Percentiles rank a stretch among this genome's conserved stretches.
These are phyloP conservation scores for Channa striata DNA, from an alignment of 2,797 vertebrate genomes.

Conservation along the genomic window DNA sequence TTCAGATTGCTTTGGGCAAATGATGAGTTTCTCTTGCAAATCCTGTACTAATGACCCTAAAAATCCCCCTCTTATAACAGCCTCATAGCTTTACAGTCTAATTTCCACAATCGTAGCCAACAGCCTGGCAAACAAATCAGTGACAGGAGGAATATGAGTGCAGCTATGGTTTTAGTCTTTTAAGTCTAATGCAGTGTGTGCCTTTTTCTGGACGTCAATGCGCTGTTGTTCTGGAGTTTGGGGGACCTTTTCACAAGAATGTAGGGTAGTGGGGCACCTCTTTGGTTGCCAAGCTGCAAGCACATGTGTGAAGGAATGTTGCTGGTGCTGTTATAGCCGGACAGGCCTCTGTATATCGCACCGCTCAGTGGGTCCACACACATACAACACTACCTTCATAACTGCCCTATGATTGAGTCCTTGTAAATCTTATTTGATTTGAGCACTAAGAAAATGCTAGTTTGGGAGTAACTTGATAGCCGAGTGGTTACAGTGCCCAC, in stretches of 20 bases:
- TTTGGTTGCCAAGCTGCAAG: constrained; percentile 80
- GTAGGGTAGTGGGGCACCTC: constrained; percentile 81
- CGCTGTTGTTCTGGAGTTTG: constrained; percentile 41
- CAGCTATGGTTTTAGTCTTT: constrained; percentile 42
- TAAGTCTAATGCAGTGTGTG: constrained; percentile 26
- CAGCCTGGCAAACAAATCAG: constrained; percentile 23
- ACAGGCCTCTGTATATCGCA: constrained; percentile 22
- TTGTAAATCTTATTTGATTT: constrained; percentile 10
- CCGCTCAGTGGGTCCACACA: constrained; percentile 11
- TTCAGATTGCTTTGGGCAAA: constrained; percentile 29
- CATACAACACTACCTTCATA: constrained; percentile 32
- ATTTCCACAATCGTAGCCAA: constrained; percentile 45
- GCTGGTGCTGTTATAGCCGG: constrained; percentile 57
- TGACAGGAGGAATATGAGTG: constrained; percentile 24
- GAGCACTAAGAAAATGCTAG: neutral
- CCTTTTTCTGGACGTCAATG: constrained; percentile 48
- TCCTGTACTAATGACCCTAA: constrained; percentile 36
- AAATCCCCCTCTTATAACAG: constrained; percentile 11
- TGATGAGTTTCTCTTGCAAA: constrained; percentile 5
- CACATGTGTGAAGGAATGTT: constrained; percentile 74
- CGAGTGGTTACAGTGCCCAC: neutral
- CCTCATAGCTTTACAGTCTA: constrained; percentile 25
- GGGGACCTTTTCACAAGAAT: constrained; percentile 68
- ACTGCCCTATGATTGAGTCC: constrained; percentile 39
- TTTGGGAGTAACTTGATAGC: no score